phyloP scores from a whole-genome alignment of 2,113 vertebrate species.

The Ochotona curzoniae region DNA sequence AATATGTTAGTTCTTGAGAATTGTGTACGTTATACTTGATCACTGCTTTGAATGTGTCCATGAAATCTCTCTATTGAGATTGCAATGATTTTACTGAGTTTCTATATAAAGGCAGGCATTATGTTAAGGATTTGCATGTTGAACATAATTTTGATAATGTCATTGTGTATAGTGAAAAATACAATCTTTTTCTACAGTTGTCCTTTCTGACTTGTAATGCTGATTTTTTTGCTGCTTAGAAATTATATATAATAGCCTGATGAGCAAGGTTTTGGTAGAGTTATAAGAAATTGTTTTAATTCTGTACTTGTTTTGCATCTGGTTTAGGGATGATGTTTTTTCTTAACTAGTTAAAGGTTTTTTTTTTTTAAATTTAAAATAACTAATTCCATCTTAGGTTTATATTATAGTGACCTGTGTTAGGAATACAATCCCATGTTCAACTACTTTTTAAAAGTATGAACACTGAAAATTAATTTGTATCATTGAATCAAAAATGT shows the following conservation, averaged over 20 bases:
- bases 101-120: neutral
- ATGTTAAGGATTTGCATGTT: neutral
- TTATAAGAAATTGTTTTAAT: slow-evolving; percentile 11
- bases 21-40: neutral
- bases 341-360: neutral
- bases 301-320: neutral
- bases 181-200: neutral
- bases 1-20: neutral
- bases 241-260: neutral
- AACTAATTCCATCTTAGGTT: slow-evolving; percentile 52
- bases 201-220: neutral
- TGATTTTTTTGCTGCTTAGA: slow-evolving; percentile 28
- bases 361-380: neutral
- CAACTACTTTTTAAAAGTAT: slow-evolving; percentile 30
- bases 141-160: slow-evolving; percentile 10
- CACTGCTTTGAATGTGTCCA: neutral
- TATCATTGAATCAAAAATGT: neutral
- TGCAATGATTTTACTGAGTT: neutral
- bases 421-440: slow-evolving; percentile 26
- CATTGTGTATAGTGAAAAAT: neutral
- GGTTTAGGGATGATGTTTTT: slow-evolving; percentile 46
- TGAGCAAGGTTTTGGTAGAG: neutral
- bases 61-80: neutral
- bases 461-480: neutral
- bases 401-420: slow-evolving; percentile 49